Base-by-base conservation (phyloP, 2,113 vertebrate species). In the Sterrhoptilus dennistouni region DNA sequence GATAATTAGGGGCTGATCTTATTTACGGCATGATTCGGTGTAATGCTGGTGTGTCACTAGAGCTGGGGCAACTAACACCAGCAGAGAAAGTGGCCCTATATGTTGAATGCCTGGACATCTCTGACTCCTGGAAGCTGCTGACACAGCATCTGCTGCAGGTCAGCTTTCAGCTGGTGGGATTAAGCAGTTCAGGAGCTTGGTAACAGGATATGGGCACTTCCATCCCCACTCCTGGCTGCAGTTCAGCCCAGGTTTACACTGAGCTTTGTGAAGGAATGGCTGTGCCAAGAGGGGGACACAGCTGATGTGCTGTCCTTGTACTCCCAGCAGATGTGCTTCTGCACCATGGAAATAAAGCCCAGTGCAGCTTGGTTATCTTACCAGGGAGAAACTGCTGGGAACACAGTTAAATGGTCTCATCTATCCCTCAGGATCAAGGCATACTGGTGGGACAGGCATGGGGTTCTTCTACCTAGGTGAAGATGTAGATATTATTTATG, bases 81-180 rank as follows among this genome's bases (percentile, higher is more conserved):
- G 82, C 54, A 88, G 38, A 92, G 79, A 80, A 94, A 87, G 52
- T 33, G 60, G 24, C n/a, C 42, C n/a, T 90, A 1, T 56, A 42
- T 3, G 2, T 68, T n/a, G n/a, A 35, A 77, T 1, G 28, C 49
- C 69, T 92, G 92, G 76, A 45, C 83, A 79, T 65, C 71, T 69
- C 70, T 75, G 88, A 35, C 54, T 91, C 75, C 50, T 59, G 52
- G 68, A 83, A 85, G 81, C 27, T 45, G 68, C 68, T 83, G 74
- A 82, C 69, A 61, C 2, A 12, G 74, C 82, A 95, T 84, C 86
- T 91, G 89, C n/a, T 72, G 52, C 75, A 90, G 90, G 93, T 80
- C 95, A 96, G 85, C 64, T 96, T 97, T 90, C 93, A 96, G 71
- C 47, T 89, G 80, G 49, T 89, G 72, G 83, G 80, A 95, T 95